Evolutionary conservation across 2,888 invertebrate genomes (phyloP).

Genomic region (Augochlorella aurata): DNA sequence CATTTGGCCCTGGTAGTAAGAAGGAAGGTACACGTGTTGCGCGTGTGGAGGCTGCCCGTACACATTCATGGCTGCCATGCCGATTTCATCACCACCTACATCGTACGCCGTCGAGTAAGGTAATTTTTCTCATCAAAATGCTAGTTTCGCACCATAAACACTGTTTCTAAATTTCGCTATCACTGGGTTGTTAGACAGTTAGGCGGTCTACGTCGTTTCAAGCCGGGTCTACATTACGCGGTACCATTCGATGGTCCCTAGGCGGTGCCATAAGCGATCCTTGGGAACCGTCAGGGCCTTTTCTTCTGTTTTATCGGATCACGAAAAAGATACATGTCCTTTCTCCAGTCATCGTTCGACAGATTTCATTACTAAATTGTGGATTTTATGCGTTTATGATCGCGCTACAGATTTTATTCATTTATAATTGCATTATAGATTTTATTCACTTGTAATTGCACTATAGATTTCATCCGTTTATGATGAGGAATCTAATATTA

Average conservation of each 20-base stretch:
- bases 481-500: too few species aligned
- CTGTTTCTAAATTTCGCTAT: conserved; percentile 68
- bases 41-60: conserved; percentile 89
- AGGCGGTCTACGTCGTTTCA: conserved; percentile 2
- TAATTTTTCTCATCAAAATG: conserved; percentile 72
- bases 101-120: conserved; percentile 72
- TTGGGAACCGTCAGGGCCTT: not conserved
- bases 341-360: too few species aligned
- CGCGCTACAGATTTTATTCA: too few species aligned
- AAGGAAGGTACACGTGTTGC: conserved; percentile 91
- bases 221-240: conserved; percentile 9
- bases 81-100: conserved; percentile 82
- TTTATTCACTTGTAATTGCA: too few species aligned
- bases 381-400: too few species aligned
- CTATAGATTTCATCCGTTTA: too few species aligned
- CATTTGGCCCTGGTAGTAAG: conserved; percentile 91
- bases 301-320: not conserved
- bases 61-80: conserved; percentile 84
- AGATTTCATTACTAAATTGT: too few species aligned
- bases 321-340: not conserved
- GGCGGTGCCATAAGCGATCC: too few species aligned
- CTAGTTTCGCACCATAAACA: conserved; percentile 70
- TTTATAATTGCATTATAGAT: too few species aligned
- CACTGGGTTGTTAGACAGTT: conserved; percentile 73
- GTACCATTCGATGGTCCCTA: too few species aligned